Base-by-base conservation (phyloP, 2,888 invertebrate species). In the Busseola fusca region DNA sequence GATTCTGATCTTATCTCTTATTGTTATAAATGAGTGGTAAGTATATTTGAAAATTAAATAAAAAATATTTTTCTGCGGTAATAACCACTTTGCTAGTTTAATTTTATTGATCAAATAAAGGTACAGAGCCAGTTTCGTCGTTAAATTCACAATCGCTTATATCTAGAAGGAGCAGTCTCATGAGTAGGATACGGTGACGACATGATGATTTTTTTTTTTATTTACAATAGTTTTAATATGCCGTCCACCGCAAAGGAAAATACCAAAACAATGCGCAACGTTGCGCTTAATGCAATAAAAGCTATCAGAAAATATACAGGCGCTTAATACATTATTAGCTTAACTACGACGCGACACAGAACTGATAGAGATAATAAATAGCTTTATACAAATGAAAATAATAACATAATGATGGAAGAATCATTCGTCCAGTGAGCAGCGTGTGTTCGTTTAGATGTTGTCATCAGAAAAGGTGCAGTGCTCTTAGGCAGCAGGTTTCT, bases 401-500 rank as follows among this genome's bases (percentile, higher is more conserved):
- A 45, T 67, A 64, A 64, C 30, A 63, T 42, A 58, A 50, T 42
- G 6, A 70, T 87, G 86, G 90, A 92, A 91, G 82, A 89, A 87
- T 93, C 93, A 84, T 85, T 81, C 75, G 84, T 91, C 91, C 93
- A 62, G 80, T 83, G 79, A 74, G 78, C 75, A 80, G 72, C 75
- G 82, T 70, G 54, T 76, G 66, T 72, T 74, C 67, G 81, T 87
- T 74, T 56, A 69, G 64, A 64, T 60, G 65, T 58, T 54, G 64
- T 72, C 45, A 72, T 56, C 72, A 59, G 59, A 60, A 30, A 54
- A 66, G 50, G 52, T n/a, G 59, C 59, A 66, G 59, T 58, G 30
- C 27, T 69, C 54, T 91, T 96, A 97, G 82, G 97, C 97, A 60
- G 96, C 95, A 69, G 97, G 93, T 88, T 97, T 97, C 88, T 97